Percentiles rank a stretch among this genome's conserved stretches.
These are phyloP conservation scores for Homalodisca vitripennis DNA, from an alignment of 1,140 invertebrate species.

Conservation along the genomic window DNA sequence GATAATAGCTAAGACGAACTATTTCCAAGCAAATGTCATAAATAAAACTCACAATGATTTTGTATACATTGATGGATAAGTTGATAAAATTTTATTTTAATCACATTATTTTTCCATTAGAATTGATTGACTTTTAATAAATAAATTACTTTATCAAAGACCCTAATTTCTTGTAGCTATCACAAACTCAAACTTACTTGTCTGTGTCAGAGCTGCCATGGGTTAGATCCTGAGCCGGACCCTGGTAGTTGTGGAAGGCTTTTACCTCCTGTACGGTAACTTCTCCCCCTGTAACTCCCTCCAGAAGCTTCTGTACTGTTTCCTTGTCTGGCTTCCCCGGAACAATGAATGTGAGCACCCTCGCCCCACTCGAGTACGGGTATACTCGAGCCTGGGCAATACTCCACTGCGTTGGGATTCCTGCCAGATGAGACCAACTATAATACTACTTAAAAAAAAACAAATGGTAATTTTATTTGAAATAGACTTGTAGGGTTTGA, in stretches of 20 bases:
- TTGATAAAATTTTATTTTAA: too few species aligned
- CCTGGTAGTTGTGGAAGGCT: conserved; percentile 43
- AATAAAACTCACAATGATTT: too few species aligned
- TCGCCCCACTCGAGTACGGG: conserved; percentile 63
- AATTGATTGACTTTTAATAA: too few species aligned
- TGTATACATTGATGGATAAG: too few species aligned
- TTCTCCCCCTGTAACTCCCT: conserved; percentile 71
- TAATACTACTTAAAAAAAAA: not conserved
- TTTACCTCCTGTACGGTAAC: conserved; percentile 72
- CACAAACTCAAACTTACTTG: conserved; percentile 36
- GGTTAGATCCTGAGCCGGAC: conserved; percentile 50
- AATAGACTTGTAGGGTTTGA: too few species aligned
- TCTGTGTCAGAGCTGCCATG: conserved; percentile 45
- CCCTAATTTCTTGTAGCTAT: too few species aligned
- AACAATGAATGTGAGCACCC: conserved; percentile 75
- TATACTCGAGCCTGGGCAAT: conserved; percentile 65
- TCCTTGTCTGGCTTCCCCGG: conserved; percentile 65
- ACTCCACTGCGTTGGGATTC: conserved; percentile 66
- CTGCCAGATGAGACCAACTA: conserved; percentile 41
- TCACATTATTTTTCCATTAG: too few species aligned
- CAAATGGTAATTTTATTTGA: too few species aligned
- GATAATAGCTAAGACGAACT: too few species aligned
- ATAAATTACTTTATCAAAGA: too few species aligned
- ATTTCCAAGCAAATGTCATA: too few species aligned
- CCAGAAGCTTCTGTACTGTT: conserved; percentile 69